A percentile compares a stretch with the other conserved stretches of the same genome.
phyloP scores from a whole-genome alignment of 1,140 invertebrate species.

The Papilio xuthus region DNA sequence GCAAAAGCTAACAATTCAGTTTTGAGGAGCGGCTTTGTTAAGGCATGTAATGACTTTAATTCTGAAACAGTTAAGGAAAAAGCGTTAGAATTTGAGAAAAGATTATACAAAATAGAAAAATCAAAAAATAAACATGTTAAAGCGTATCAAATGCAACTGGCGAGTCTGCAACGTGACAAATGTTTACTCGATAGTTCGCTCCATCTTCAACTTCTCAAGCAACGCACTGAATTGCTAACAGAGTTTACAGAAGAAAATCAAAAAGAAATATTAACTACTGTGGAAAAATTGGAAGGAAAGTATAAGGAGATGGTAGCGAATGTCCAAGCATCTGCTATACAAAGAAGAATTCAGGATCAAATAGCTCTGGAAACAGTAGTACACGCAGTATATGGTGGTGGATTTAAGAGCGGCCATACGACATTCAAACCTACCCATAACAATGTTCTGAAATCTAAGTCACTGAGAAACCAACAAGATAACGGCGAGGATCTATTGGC shows the following conservation, averaged over 20 bases:
- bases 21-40: conserved; percentile 55
- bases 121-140: conserved; percentile 58
- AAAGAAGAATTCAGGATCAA: conserved; percentile 71
- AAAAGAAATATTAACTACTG: conserved; percentile 53
- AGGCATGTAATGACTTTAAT: conserved; percentile 51
- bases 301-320: conserved; percentile 74
- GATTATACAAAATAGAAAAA: conserved; percentile 62
- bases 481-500: neutral
- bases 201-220: conserved; percentile 66
- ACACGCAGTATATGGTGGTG: conserved; percentile 59
- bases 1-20: conserved; percentile 54
- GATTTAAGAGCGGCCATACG: conserved; percentile 41
- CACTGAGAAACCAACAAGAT: neutral
- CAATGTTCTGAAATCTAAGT: neutral
- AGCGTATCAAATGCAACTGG: conserved; percentile 64
- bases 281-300: conserved; percentile 72
- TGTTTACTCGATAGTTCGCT: conserved; percentile 65
- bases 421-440: neutral
- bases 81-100: conserved; percentile 59
- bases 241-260: conserved; percentile 67
- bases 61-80: conserved; percentile 50
- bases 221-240: conserved; percentile 61
- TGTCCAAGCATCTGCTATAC: conserved; percentile 71
- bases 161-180: conserved; percentile 62
- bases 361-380: conserved; percentile 66